Base-by-base conservation (phyloP, 2,797 vertebrate genomes). In the Notoglanidium macrostoma region DNA sequence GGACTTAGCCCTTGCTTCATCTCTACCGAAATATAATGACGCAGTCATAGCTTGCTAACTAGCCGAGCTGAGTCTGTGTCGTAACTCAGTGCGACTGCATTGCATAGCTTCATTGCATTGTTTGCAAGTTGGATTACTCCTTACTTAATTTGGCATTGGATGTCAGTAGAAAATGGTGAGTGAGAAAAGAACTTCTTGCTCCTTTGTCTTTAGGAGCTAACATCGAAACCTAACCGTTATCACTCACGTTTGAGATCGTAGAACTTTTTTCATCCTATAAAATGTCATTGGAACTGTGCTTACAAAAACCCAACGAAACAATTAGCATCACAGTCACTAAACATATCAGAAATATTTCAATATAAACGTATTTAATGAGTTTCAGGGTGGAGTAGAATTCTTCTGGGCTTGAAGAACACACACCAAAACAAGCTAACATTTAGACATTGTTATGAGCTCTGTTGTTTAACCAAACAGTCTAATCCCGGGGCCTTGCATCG, bases 391-490 rank as follows among this genome's bases (percentile, higher is more conserved):
- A 19, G 23, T 46, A 65, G 35, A 40, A 15, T 82, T 3, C 15
- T 83, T 83, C 0, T 17, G 14, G 63, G 46, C 32, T 26, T 68
- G 49, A 55, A 83, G 46, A 83, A 68, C 70, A 19, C 46, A 68
- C n/a, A 68, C 1, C 3, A 32, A 49, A 19, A 61, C 23, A 55
- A 40, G 29, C 54, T 63, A 79, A 72, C 26, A 72, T 72, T 84
- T 72, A 59, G 32, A 70, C 51, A 32, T 23, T 70, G 73, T 70
- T 84, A 4, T 59, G 29, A 70, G 85, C 23, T 72, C 51, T 77
- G 29, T 35, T 35, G 67, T 54, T 78, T 76, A 70, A 70, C 2
- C 29, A 84, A 72, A 57, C 59, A 51, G 54, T 68, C 14, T 4
- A 23, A 63, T 32, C 10, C 23, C 21, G 44, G 15, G 32, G 61